Evolutionary conservation across 1,140 invertebrate species (phyloP).

Genomic region (Telenomus remus): DNA sequence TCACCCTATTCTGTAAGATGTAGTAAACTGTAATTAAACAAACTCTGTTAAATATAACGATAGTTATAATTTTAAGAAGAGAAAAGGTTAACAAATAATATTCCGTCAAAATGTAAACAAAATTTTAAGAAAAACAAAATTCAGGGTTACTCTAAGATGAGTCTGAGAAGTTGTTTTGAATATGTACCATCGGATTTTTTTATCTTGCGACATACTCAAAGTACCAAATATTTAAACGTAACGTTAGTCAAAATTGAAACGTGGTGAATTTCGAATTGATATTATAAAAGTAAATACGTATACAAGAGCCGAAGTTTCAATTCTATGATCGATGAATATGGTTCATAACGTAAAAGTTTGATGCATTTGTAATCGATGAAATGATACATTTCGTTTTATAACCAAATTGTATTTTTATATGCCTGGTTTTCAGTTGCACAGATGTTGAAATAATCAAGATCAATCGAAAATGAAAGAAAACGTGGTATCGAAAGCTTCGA

Average conservation of each 20-base stretch:
- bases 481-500: slow-evolving; percentile 16
- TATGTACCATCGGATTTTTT: slow-evolving; percentile 1
- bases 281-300: slow-evolving; percentile 24
- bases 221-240: slow-evolving; percentile 34
- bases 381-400: not conserved
- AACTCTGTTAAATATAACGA: too few relatives aligned
- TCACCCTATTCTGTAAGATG: not conserved
- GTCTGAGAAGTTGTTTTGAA: slow-evolving; percentile 7
- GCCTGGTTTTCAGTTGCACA: slow-evolving; percentile 17
- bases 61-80: too few relatives aligned
- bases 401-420: slow-evolving; percentile 31
- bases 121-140: too few relatives aligned
- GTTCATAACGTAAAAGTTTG: slow-evolving; percentile 16
- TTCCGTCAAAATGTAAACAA: too few relatives aligned
- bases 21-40: not conserved
- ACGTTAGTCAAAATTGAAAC: slow-evolving; percentile 10
- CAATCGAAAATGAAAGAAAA: slow-evolving; percentile 19
- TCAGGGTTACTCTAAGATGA: too few relatives aligned
- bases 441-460: slow-evolving; percentile 28
- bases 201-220: slow-evolving; percentile 14
- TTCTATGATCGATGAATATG: slow-evolving; percentile 14
- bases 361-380: slow-evolving; percentile 1
- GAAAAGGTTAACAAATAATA: too few relatives aligned
- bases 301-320: slow-evolving; percentile 8
- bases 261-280: slow-evolving; percentile 37